These are phyloP conservation scores for Brienomyrus brachyistius DNA, from an alignment of 2,113 vertebrate species.

Conservation along the genomic window DNA sequence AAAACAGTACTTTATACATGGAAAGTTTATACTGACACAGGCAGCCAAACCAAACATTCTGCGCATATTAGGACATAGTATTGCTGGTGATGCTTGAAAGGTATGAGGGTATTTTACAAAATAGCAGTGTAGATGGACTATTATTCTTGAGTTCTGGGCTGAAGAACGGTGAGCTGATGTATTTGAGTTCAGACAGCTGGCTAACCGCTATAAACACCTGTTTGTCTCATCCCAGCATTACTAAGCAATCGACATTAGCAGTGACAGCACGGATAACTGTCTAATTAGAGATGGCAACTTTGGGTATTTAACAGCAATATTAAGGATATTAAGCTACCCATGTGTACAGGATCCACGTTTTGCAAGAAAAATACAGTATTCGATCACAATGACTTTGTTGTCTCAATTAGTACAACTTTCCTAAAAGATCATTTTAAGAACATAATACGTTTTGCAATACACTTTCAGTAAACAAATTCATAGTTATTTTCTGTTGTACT, in stretches of 20 bases:
- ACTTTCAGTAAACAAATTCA: background rate
- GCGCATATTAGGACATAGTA: background rate
- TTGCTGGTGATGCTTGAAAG: background rate
- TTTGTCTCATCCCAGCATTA: background rate
- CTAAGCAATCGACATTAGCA: background rate
- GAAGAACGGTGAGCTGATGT: background rate
- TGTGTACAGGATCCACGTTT: background rate
- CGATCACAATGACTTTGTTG: background rate
- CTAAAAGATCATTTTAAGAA: background rate
- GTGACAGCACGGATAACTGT: background rate
- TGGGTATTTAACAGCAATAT: background rate
- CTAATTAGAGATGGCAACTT: background rate
- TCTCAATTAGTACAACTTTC: background rate
- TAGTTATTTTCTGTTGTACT: background rate
- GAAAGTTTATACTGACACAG: background rate
- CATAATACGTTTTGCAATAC: background rate
- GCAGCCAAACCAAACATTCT: background rate
- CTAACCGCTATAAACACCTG: background rate
- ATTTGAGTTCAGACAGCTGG: background rate
- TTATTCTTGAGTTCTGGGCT: background rate
- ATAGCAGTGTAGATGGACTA: background rate
- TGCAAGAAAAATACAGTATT: background rate
- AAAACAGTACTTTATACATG: background rate
- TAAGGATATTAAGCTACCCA: background rate
- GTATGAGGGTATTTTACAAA: background rate